phyloP scores from a whole-genome alignment of 2,113 vertebrate genomes.

The Callionymus lyra region DNA sequence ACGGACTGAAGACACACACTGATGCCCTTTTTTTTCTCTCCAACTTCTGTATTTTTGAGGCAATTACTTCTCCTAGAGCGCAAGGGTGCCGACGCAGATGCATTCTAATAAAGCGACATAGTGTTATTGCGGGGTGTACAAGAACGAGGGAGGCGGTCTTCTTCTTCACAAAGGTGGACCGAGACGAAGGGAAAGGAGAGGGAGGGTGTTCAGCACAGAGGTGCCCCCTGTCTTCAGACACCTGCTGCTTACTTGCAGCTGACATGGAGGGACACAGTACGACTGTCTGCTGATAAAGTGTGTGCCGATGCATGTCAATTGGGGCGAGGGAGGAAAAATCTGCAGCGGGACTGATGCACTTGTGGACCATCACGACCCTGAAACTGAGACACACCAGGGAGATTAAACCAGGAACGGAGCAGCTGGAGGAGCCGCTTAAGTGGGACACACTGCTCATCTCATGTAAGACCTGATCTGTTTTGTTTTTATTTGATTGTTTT shows the following conservation, averaged over 20 bases:
- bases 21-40: slow-evolving; percentile 8
- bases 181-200: slow-evolving; percentile 25
- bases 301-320: slow-evolving; percentile 30
- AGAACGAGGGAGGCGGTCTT: slow-evolving; percentile 13
- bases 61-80: slow-evolving; percentile 4
- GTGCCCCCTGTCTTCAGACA: slow-evolving; percentile 55
- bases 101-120: slow-evolving; percentile 9
- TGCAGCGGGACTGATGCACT: slow-evolving; percentile 21
- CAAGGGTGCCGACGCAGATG: no score
- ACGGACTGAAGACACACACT: slow-evolving; percentile 18
- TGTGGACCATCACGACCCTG: slow-evolving; percentile 13
- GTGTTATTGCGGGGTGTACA: not conserved
- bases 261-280: slow-evolving; percentile 45
- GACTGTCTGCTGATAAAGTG: slow-evolving; percentile 28
- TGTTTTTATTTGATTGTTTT: slow-evolving; percentile 10
- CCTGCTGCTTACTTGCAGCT: slow-evolving; percentile 56
- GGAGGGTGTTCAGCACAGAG: slow-evolving; percentile 42
- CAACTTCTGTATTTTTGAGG: slow-evolving; percentile 21
- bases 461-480: no score
- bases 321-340: slow-evolving; percentile 18
- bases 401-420: slow-evolving; percentile 20
- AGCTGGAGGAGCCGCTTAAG: slow-evolving; percentile 7
- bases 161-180: slow-evolving; percentile 46
- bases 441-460: slow-evolving; percentile 22
- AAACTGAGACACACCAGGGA: no score